These are phyloP conservation scores for Bos indicus DNA, from an alignment of 2,113 vertebrate genomes.

Conservation along the genomic window DNA sequence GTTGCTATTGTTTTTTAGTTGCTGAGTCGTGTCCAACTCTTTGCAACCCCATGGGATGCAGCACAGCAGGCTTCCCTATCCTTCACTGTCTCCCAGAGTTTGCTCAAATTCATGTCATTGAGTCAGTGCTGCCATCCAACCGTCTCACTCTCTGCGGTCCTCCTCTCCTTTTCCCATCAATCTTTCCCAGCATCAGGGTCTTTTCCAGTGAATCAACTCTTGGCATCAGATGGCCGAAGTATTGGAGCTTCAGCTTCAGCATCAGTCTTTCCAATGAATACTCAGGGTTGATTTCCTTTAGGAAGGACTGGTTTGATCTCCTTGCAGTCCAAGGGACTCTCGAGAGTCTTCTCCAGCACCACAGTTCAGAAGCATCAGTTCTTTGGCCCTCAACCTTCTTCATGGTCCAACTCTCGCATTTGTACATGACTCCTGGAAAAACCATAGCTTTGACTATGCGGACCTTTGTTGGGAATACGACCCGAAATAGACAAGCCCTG, in stretches of 20 bases:
- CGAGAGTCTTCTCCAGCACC: background rate
- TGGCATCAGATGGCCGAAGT: background rate
- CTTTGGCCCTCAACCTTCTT: background rate
- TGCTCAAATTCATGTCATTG: background rate
- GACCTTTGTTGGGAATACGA: background rate
- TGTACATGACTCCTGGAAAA: background rate
- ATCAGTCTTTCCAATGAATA: background rate
- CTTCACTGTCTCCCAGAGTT: background rate
- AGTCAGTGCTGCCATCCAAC: background rate
- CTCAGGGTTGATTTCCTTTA: background rate
- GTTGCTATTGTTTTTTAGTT: background rate
- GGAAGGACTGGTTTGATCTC: background rate
- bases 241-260: background rate
- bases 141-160: background rate
- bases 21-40: background rate
- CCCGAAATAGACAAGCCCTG: background rate
- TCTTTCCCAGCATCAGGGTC: background rate
- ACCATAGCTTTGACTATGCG: background rate
- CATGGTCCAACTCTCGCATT: background rate
- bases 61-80: background rate
- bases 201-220: background rate
- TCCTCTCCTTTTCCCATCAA: background rate
- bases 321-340: background rate
- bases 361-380: background rate
- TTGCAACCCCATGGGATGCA: background rate